phyloP scores from a whole-genome alignment of 2,113 vertebrate genomes.

The Pipra filicauda region DNA sequence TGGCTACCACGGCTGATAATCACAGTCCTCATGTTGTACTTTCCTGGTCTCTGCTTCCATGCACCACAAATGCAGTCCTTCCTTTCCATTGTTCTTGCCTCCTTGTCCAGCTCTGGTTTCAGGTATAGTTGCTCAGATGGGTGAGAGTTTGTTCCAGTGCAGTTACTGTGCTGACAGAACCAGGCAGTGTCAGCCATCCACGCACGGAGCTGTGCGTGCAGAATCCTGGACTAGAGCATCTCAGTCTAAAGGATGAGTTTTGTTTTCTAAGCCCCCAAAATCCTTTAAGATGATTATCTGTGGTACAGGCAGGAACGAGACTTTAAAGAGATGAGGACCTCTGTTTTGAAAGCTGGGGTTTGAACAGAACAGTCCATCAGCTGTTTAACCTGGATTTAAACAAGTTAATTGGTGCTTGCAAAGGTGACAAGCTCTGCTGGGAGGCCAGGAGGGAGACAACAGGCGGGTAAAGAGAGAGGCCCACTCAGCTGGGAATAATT shows the following conservation, averaged over 20 bases:
- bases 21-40: background rate
- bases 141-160: background rate
- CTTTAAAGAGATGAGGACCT: background rate
- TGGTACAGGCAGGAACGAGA: background rate
- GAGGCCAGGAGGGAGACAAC: background rate
- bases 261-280: constrained; percentile 11
- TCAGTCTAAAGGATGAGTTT: background rate
- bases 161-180: background rate
- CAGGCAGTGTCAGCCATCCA: rapidly evolving
- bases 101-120: background rate
- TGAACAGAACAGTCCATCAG: background rate
- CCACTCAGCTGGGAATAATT: background rate
- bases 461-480: background rate
- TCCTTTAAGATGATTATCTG: constrained; percentile 31
- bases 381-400: background rate
- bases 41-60: background rate
- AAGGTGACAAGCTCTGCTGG: background rate
- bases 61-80: background rate
- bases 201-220: rapidly evolving
- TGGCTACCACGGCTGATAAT: background rate
- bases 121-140: background rate
- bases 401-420: background rate
- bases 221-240: background rate
- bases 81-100: background rate
- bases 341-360: background rate